phyloP scores from a whole-genome alignment of 2,888 invertebrate species.

The Cantharis nigra region DNA sequence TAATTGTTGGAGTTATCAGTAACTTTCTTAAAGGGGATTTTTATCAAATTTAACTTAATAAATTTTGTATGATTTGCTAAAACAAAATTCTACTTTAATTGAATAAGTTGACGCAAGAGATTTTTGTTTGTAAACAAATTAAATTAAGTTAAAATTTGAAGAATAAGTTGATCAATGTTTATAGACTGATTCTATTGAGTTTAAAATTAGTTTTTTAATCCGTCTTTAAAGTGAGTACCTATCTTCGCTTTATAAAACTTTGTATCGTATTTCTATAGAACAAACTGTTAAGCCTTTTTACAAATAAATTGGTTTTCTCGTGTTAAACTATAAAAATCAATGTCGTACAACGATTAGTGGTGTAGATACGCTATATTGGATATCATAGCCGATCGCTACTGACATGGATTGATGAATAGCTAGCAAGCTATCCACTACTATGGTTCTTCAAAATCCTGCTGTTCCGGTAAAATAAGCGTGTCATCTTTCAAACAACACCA shows the following conservation, averaged over 20 bases:
- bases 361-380: constrained; percentile 49
- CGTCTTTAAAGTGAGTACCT: constrained; percentile 22
- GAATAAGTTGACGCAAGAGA: constrained; percentile 11
- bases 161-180: constrained; percentile 26
- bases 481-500: constrained; percentile 18
- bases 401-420: constrained; percentile 49
- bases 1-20: constrained; percentile 9
- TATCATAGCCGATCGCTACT: constrained; percentile 46
- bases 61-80: not conserved
- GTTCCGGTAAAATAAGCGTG: constrained; percentile 25
- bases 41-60: not conserved
- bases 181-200: constrained; percentile 32
- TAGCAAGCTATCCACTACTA: constrained; percentile 35
- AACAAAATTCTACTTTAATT: not conserved
- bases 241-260: constrained; percentile 23
- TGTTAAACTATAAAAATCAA: constrained; percentile 44
- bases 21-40: not conserved
- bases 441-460: constrained; percentile 32
- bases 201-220: constrained; percentile 36
- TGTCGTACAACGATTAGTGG: constrained; percentile 48
- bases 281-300: constrained; percentile 23
- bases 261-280: constrained; percentile 23
- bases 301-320: constrained; percentile 30
- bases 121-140: constrained; percentile 5
- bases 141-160: constrained; percentile 17